Evolutionary conservation across 2,113 vertebrate species (phyloP).

Genomic region (Triplophysa siluroides): DNA sequence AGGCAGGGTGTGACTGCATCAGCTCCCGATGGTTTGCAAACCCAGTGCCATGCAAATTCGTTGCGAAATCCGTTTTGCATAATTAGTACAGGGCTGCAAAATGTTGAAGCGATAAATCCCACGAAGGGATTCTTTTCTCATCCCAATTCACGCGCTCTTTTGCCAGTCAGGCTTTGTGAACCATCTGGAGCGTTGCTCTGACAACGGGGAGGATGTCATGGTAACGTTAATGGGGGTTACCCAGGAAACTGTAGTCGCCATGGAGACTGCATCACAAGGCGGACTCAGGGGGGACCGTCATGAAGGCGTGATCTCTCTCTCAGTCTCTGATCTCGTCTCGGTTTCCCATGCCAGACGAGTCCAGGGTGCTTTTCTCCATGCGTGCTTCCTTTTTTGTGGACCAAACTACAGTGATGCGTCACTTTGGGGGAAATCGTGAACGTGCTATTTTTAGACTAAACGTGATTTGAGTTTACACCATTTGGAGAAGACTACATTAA

Average conservation of each 20-base stretch:
- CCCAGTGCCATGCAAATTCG: not conserved
- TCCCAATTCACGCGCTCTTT: constrained; percentile 52
- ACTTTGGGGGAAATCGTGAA: constrained; percentile 9
- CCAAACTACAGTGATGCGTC: not conserved
- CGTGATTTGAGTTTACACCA: constrained; percentile 12
- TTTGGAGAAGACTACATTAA: constrained; percentile 16
- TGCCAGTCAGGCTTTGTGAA: constrained; percentile 65
- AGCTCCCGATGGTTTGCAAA: constrained; percentile 32
- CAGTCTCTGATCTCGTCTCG: constrained; percentile 56
- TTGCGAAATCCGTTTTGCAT: not conserved
- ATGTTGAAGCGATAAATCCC: not conserved
- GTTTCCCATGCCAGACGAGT: constrained; percentile 54
- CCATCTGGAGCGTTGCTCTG: constrained; percentile 82
- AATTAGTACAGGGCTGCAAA: not conserved
- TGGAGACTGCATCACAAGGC: constrained; percentile 91
- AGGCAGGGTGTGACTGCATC: not conserved
- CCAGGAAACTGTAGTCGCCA: constrained; percentile 91
- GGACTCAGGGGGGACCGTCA: constrained; percentile 79
- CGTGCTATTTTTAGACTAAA: not conserved
- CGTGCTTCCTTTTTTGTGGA: not conserved
- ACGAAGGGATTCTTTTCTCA: constrained; percentile 22
- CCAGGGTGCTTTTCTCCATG: constrained; percentile 22
- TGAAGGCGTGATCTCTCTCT: constrained; percentile 71
- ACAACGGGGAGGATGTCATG: constrained; percentile 83
- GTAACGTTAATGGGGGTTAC: constrained; percentile 90